Evolutionary conservation across 1,140 invertebrate genomes (phyloP).

Genomic region (Nasonia giraulti): DNA sequence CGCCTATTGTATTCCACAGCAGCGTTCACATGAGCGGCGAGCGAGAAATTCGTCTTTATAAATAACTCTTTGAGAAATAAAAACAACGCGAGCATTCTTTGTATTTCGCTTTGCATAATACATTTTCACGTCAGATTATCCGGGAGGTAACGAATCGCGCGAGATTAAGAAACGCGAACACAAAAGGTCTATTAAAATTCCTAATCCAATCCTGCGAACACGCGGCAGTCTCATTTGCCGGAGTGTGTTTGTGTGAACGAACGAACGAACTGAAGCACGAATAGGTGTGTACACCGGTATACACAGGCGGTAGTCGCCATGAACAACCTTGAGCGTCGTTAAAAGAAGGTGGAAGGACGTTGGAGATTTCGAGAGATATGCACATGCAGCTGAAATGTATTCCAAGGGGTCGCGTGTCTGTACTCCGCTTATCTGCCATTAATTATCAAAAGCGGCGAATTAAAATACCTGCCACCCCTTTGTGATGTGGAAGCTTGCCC

Average conservation of each 20-base stretch:
- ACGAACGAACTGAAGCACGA: too few species aligned
- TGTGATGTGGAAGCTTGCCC: background rate
- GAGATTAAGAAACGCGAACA: background rate
- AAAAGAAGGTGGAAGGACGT: constrained; percentile 22
- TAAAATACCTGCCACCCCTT: constrained; percentile 21
- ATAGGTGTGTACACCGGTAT: background rate
- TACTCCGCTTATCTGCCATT: constrained; percentile 6
- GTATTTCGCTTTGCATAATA: background rate
- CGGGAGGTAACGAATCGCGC: background rate
- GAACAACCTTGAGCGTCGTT: constrained; percentile 22
- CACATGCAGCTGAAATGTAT: constrained; percentile 20
- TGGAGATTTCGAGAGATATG: constrained; percentile 16
- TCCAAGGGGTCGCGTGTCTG: background rate
- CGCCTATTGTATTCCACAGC: too few species aligned
- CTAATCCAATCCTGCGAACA: background rate
- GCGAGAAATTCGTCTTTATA: background rate
- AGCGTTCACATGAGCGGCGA: too few species aligned
- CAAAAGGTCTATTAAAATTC: constrained; percentile 4
- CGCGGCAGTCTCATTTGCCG: background rate
- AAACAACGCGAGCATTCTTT: background rate
- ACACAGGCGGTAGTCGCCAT: background rate
- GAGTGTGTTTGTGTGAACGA: background rate
- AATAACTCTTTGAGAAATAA: background rate
- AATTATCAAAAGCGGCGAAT: constrained; percentile 23
- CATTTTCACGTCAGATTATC: background rate